phyloP scores from a whole-genome alignment of 2,888 invertebrate species.

The Tiphia femorata region DNA sequence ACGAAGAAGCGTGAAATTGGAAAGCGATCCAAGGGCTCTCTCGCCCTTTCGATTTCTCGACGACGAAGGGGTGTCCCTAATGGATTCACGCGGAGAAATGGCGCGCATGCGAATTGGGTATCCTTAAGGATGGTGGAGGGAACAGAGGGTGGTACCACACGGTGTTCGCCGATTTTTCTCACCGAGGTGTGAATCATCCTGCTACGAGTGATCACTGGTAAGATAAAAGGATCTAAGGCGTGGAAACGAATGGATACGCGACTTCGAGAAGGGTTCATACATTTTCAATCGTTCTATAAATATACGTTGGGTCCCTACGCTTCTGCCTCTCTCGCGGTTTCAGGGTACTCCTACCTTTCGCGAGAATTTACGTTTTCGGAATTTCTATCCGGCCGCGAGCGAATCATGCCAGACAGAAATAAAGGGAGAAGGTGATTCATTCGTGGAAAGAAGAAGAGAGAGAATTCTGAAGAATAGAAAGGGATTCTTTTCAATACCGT shows the following conservation, averaged over 20 bases:
- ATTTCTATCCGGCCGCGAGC: too few species aligned
- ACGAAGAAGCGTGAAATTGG: too few species aligned
- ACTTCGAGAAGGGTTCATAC: conserved; percentile 30
- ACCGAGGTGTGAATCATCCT: conserved; percentile 20
- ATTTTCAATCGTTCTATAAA: conserved; percentile 45
- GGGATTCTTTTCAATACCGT: too few species aligned
- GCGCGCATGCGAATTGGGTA: conserved; percentile 25
- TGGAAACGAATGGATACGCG: conserved; percentile 10
- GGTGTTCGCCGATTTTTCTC: conserved; percentile 13
- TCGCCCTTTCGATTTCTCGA: background rate
- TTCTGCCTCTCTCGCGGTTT: too few species aligned
- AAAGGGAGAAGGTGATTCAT: too few species aligned
- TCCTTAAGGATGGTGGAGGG: conserved; percentile 22
- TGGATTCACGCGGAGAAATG: conserved; percentile 32
- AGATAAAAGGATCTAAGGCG: conserved; percentile 36
- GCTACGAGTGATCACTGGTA: conserved; percentile 24
- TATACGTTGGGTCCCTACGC: conserved; percentile 20
- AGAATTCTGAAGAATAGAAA: too few species aligned
- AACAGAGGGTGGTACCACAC: conserved; percentile 1
- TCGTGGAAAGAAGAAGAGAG: too few species aligned
- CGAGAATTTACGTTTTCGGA: conserved; percentile 27
- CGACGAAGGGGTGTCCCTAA: conserved; percentile 18
- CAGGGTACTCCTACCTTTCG: background rate
- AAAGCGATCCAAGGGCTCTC: background rate
- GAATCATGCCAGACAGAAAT: too few species aligned